Percentiles rank a stretch among this genome's conserved stretches.
Evolutionary conservation across 1,140 invertebrate genomes (phyloP).

Genomic region (Bombus waltoni): DNA sequence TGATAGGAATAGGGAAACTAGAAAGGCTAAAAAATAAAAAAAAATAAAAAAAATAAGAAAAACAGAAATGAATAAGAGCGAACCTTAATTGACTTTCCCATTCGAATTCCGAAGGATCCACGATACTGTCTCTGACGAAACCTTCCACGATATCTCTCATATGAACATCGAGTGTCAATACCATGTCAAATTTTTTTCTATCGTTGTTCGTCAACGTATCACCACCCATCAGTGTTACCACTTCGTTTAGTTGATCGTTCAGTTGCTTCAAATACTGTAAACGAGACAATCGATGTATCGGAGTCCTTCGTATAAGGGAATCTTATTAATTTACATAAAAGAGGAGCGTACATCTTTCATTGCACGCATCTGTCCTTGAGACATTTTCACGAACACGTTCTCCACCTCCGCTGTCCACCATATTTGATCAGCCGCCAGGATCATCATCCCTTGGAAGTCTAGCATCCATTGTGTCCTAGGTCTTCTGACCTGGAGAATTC

Average conservation of each 20-base stretch:
- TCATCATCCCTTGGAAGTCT: slow-evolving; percentile 94
- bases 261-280: slow-evolving; percentile 87
- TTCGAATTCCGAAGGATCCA: slow-evolving; percentile 92
- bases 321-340: neutral
- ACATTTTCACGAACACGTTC: slow-evolving; percentile 91
- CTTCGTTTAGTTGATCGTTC: slow-evolving; percentile 92
- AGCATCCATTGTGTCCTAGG: slow-evolving; percentile 92
- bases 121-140: slow-evolving; percentile 93
- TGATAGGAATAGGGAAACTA: too few relatives aligned
- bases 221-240: slow-evolving; percentile 90
- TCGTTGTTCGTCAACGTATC: slow-evolving; percentile 91
- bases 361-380: slow-evolving; percentile 89
- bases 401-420: slow-evolving; percentile 98
- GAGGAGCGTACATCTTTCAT: slow-evolving; percentile 88
- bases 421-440: slow-evolving; percentile 92
- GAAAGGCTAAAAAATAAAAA: neutral
- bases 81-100: slow-evolving; percentile 94
- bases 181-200: slow-evolving; percentile 92
- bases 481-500: slow-evolving; percentile 71
- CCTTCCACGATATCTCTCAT: slow-evolving; percentile 93
- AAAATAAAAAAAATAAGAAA: neutral
- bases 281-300: neutral
- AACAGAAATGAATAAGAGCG: neutral
- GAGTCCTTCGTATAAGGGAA: too few relatives aligned
- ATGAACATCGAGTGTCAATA: slow-evolving; percentile 95